Evolutionary conservation across 2,888 invertebrate species (phyloP).

Genomic region (Ceramica pisi): DNA sequence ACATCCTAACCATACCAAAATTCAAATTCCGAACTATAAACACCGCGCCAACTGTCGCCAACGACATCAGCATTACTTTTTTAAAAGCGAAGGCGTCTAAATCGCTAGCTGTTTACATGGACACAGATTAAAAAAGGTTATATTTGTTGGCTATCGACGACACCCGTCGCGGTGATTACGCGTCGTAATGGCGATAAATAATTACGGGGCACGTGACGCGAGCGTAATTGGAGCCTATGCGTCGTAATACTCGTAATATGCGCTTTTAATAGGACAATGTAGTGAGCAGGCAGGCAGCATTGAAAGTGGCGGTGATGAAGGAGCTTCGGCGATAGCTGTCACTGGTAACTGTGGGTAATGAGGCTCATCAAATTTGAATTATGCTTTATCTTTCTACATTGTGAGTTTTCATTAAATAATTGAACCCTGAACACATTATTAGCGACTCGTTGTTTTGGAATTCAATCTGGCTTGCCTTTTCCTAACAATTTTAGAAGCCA

Average conservation of each 20-base stretch:
- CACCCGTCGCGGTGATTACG: constrained; percentile 62
- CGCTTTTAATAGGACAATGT: constrained; percentile 49
- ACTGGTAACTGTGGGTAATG: background rate
- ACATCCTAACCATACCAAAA: background rate
- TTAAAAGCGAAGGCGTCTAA: constrained; percentile 44
- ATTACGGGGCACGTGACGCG: constrained; percentile 56
- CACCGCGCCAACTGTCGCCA: constrained; percentile 48
- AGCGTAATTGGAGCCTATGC: constrained; percentile 49
- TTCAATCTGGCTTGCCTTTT: background rate
- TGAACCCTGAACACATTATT: too few species aligned
- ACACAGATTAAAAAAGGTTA: constrained; percentile 49
- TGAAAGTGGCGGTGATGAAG: constrained; percentile 42
- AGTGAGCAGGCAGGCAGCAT: constrained; percentile 24
- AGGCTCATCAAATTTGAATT: background rate
- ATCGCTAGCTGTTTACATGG: constrained; percentile 44
- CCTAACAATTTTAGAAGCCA: too few species aligned
- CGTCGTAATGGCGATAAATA: constrained; percentile 63
- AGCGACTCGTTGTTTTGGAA: too few species aligned
- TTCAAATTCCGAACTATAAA: constrained; percentile 49
- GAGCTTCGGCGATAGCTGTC: constrained; percentile 11
- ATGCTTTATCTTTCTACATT: background rate
- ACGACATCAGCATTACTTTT: constrained; percentile 47
- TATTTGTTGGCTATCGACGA: constrained; percentile 59
- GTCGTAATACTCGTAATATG: constrained; percentile 35
- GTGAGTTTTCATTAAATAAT: background rate